Evolutionary conservation across 2,888 invertebrate species (phyloP), one percentile per base, ranked within the genome.

Genomic region (Ethmia dodecea): DNA sequence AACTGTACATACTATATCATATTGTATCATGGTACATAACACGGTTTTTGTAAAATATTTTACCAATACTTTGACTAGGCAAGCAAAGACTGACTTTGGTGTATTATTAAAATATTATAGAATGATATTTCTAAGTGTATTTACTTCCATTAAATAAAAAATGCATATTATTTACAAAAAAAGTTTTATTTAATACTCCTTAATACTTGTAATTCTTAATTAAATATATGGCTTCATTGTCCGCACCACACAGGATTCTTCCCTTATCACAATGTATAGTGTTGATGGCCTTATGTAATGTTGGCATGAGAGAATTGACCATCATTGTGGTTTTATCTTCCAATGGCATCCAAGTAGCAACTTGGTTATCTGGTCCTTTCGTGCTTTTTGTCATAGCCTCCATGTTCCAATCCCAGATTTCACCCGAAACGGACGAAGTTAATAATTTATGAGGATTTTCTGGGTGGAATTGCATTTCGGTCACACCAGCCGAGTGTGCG

Each of bases 321-420:
- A 92, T 90, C 65, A 94, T 89, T 27, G 89, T 79, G 40, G 86
- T 88, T 53, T 93, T 92, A 13, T 92, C 89, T 29, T 92, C 89
- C 45, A 93, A 90, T 2, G 90, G 89, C 52, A 94, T 75, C 92
- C 92, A 94, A 0, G 90, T 88, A 45, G 89, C 88, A 2, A 63
- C 52, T 31, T 77, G 69, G 31, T 66, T 74, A 18, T 83, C 81
- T 2, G 67, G 59, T 0, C 70, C 72, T 45, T 69, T 72, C 0
- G 69, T 59, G 33, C 68, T 74, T 37, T 76, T 86, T 0, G 79
- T 80, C 59, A 88, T 72, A 0, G 69, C 60, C 42, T 90, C 89
- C 56, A 91, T 90, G 43, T 93, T 92, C 97, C 97, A 97, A 60
- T 96, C 94, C 94, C 96, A 96, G 2, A 97, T 75, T 65, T 95